Base-by-base conservation (phyloP, 2,113 vertebrate species). In the Neopipo cinnamomea region DNA sequence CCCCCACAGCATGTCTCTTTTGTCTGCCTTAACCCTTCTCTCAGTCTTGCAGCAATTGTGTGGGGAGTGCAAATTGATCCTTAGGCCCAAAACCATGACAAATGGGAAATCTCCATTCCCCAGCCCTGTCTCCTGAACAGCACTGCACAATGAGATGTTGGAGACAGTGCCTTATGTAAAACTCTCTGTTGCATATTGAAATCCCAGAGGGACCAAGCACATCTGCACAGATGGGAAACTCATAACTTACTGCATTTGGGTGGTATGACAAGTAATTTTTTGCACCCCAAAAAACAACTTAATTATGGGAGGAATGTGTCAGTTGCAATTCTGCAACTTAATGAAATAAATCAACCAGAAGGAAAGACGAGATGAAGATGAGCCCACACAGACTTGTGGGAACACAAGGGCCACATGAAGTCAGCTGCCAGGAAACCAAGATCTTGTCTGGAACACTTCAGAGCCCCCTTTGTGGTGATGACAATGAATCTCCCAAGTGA, bases 231-330 rank as follows among this genome's bases (percentile, higher is more conserved):
- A 96, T 92, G 83, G 91, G 90, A 92, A 98, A 98, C 97, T 95
- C 90, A 85, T 47, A 96, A 70, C 70, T 89, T 67, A 90, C 79
- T 19, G 68, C 30, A 28, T 85, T 93, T 87, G 91, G 74, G 76
- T 95, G 92, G 96, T 87, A 87, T 89, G 94, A 96, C 76, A 92
- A 96, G 81, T 71, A 77, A 94, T 95, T 96, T 83, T 88, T 73
- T 85, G 58, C 80, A 94, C 95, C 94, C 87, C 78, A 1, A 88
- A 88, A 94, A 80, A 55, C 94, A 85, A 90, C 67, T 93, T 72
- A 71, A 19, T 75, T 85, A 97, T 98, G 94, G 97, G 97, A 97
- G 95, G 94, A 92, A 95, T 72, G 58, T 97, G 97, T 96, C 96
- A 97, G 84, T 79, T 72, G 28, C 93, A 95, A 96, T 93, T 97